Conservation (phyloP, 1,140 invertebrate species). For the Pseudoatta argentina region DNA sequence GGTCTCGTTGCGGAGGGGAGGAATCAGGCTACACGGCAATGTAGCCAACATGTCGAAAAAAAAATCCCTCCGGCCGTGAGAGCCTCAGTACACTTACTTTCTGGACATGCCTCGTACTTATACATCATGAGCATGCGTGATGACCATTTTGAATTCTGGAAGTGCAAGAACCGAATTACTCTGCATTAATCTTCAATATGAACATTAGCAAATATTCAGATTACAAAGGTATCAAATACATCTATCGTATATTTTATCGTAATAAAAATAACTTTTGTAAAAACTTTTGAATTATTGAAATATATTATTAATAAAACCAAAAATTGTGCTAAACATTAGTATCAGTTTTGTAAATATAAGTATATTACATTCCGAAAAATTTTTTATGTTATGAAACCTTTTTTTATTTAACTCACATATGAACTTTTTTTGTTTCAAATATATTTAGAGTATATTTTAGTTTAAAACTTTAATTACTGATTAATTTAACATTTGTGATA, state of each 20-base stretch:
- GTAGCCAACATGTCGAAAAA: no score
- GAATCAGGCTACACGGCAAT: no score
- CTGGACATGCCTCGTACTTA: no score
- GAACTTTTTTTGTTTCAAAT: not conserved
- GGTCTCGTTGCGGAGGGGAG: no score
- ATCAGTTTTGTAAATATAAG: not conserved
- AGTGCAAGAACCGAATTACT: not conserved
- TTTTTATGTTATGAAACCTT: not conserved
- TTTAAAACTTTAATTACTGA: not conserved
- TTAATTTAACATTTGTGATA: not conserved
- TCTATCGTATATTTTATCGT: not conserved
- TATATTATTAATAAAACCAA: no score
- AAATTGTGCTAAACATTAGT: no score
- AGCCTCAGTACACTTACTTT: no score
- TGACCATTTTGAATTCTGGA: not conserved
- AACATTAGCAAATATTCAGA: not conserved
- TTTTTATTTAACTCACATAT: not conserved
- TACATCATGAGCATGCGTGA: not conserved
- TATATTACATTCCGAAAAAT: not conserved
- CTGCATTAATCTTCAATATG: conserved; percentile 4
- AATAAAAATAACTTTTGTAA: not conserved
- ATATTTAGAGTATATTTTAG: not conserved
- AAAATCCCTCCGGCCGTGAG: no score
- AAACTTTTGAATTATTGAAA: not conserved
- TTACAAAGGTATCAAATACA: conserved; percentile 19